Percentiles rank a stretch among this genome's conserved stretches.
Conservation (phyloP, 1,140 invertebrate species). For the Papilio polytes region DNA sequence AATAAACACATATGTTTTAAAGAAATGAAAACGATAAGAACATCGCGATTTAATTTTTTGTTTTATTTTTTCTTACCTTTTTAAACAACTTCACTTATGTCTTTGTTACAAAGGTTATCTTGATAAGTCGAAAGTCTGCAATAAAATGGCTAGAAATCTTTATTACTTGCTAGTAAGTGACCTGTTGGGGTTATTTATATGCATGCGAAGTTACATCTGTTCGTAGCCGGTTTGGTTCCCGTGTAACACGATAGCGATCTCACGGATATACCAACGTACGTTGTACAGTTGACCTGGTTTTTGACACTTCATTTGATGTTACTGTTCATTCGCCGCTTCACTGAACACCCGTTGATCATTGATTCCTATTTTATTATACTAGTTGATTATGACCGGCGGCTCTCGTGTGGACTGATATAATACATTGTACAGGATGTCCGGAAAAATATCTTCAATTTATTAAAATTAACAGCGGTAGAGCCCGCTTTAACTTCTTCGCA, state of each 20-base stretch:
- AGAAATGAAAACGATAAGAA: neutral
- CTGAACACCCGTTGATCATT: constrained; percentile 16
- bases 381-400: neutral
- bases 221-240: neutral
- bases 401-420: neutral
- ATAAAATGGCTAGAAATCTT: neutral
- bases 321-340: constrained; percentile 7
- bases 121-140: neutral
- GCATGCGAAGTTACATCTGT: neutral
- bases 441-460: neutral
- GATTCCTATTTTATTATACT: constrained; percentile 10
- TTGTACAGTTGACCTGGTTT: constrained; percentile 36
- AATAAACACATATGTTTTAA: neutral
- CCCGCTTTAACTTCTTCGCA: too few species aligned
- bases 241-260: constrained; percentile 20
- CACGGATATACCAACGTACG: constrained; percentile 10
- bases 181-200: neutral
- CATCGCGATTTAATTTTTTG: neutral
- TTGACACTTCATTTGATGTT: constrained; percentile 34
- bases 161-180: neutral
- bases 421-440: neutral
- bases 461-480: too few species aligned
- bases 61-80: neutral
- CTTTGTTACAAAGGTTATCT: neutral
- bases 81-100: neutral